Conservation (phyloP, 2,113 vertebrate genomes). For the Mus spicilegus region DNA sequence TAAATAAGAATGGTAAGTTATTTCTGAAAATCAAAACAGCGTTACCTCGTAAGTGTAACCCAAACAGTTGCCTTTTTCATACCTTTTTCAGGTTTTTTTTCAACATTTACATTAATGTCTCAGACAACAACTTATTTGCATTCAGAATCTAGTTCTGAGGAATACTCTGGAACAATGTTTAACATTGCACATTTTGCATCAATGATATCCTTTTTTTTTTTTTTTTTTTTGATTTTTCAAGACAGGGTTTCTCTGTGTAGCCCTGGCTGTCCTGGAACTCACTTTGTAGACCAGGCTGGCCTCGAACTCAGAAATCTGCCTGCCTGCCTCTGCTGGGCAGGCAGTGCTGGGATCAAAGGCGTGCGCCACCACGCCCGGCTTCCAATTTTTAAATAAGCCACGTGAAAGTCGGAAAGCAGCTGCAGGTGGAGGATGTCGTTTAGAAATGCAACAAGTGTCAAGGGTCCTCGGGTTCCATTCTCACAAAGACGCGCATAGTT, state of each 20-base stretch:
- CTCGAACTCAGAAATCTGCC: too few relatives aligned
- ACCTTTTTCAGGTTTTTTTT: background rate
- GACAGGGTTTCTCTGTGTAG: too few relatives aligned
- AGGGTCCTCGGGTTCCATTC: background rate
- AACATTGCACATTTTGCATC: background rate
- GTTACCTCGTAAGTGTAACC: conserved; percentile 26
- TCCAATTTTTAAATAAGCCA: conserved; percentile 27
- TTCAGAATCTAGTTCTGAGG: background rate
- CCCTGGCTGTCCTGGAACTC: too few relatives aligned
- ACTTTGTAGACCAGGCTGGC: too few relatives aligned
- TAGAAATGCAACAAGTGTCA: background rate
- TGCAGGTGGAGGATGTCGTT: background rate
- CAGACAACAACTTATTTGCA: conserved; percentile 2
- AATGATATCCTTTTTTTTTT: background rate
- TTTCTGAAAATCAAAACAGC: background rate
- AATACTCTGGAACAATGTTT: background rate
- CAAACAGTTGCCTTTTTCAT: background rate
- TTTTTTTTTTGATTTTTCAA: too few relatives aligned
- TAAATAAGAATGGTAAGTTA: background rate
- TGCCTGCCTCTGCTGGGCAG: too few relatives aligned
- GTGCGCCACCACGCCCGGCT: too few relatives aligned
- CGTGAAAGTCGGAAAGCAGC: background rate
- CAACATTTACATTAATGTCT: background rate
- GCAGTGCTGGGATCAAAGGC: too few relatives aligned
- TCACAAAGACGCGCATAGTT: background rate